Evolutionary conservation across 2,888 invertebrate genomes (phyloP).

Genomic region (Eutolmus rufibarbis): DNA sequence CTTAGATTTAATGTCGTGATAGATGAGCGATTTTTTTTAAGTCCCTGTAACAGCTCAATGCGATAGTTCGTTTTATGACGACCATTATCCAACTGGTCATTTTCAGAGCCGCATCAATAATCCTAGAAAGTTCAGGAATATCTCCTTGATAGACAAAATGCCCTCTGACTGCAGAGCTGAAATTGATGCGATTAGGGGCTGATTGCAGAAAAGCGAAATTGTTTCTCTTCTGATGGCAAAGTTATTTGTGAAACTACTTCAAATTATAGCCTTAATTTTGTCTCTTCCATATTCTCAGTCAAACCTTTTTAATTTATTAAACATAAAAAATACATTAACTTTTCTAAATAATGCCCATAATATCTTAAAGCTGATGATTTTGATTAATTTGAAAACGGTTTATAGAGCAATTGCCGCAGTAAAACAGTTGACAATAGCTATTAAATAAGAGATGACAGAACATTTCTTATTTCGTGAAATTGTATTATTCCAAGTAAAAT

Average conservation of each 20-base stretch:
- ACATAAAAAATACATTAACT: no score
- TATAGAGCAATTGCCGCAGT: no score
- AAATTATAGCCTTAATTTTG: neutral
- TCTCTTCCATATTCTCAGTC: neutral
- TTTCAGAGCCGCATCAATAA: neutral
- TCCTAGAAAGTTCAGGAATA: neutral
- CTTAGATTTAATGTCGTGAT: neutral
- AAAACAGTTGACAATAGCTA: no score
- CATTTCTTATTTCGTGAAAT: no score
- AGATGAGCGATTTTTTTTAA: neutral
- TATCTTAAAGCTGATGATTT: no score
- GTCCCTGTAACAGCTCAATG: neutral
- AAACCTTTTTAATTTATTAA: no score
- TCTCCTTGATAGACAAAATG: neutral
- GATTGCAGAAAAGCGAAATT: neutral
- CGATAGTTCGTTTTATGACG: neutral
- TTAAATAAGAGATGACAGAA: no score
- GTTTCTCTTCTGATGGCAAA: neutral
- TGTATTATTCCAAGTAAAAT: no score
- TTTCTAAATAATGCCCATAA: no score
- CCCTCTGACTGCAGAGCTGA: neutral
- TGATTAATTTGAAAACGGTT: no score
- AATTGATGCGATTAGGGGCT: neutral
- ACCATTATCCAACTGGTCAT: neutral
- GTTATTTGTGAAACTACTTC: neutral